A percentile compares a stretch with the other conserved stretches of the same genome.
Conservation (phyloP, 2,888 invertebrate genomes). For the Caenorhabditis plicata region DNA sequence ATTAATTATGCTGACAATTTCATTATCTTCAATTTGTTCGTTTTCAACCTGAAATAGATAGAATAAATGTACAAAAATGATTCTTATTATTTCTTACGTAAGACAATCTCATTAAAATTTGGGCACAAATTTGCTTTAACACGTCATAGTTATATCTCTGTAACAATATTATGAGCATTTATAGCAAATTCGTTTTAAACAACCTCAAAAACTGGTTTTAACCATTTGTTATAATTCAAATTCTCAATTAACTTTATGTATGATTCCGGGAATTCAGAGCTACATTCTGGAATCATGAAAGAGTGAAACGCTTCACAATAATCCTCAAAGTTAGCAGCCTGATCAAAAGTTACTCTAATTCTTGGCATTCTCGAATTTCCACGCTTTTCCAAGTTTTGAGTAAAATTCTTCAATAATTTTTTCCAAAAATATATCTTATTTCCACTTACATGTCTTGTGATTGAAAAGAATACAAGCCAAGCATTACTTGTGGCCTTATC, state of each 20-base stretch:
- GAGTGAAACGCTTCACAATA: slow-evolving; percentile 12
- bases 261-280: no score
- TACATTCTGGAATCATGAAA: slow-evolving; percentile 9
- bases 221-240: slow-evolving; percentile 2
- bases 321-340: slow-evolving; percentile 6
- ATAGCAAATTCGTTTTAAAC: no score
- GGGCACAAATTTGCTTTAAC: slow-evolving; percentile 18
- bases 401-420: slow-evolving; percentile 5
- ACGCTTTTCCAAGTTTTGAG: slow-evolving; percentile 24
- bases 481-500: slow-evolving; percentile 25
- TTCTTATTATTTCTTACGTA: background rate
- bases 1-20: background rate
- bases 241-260: slow-evolving; percentile 4
- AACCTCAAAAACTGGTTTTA: slow-evolving; percentile 12
- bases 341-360: slow-evolving; percentile 21
- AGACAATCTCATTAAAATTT: slow-evolving; percentile 14
- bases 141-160: slow-evolving; percentile 1
- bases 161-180: no score
- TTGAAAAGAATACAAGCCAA: slow-evolving; percentile 32
- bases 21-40: background rate
- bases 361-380: slow-evolving; percentile 24
- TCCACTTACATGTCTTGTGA: slow-evolving; percentile 9
- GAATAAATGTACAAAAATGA: no score
- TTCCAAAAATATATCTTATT: background rate
- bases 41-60: background rate